Evolutionary conservation across 2,888 invertebrate genomes (phyloP), one percentile per base, ranked within the genome.

Genomic region (Tetragnatha montana): DNA sequence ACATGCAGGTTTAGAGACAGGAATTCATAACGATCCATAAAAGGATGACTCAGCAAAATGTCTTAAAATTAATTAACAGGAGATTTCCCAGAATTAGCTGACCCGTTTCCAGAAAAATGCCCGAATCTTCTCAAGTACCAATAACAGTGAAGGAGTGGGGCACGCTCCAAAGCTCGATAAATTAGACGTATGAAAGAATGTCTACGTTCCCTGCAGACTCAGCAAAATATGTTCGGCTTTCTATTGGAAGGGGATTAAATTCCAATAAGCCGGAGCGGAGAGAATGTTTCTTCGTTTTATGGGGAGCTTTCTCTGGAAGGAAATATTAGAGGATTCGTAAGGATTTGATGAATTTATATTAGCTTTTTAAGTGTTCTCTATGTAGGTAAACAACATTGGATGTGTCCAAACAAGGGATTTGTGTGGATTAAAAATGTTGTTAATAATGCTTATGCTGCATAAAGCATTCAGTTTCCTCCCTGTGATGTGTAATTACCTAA

Each of bases 181-280:
- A 85, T 85, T 85, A 85, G 85, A 85, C 85, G 8, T 85, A 76
- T 85, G 70, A 85, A 78, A 78, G 84, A 85, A 85, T 78, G 22
- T 81, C 81, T 73, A 51, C 49, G 10, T 21, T 22, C 75, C 51
- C 17, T 21, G 71, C 78, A 22, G 75, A 79, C 22, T 85, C 78
- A 85, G 85, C 85, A 51, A 81, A 85, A 85, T 78, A 68, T 71
- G 47, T 85, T 78, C 71, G 69, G 49, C 51, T 51, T 19, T n/a
- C 74, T 50, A 82, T 71, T 19, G 69, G 60, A 14, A 49, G n/a
- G 69, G 85, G 85, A 85, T 85, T 85, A 85, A 85, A 79, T 60
- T 69, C 78, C 70, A 85, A 85, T 85, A 85, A 78, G 78, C n/a
- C 73, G 21, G 6, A 35, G 71, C 71, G 12, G 22, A 68, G 75